Conservation (phyloP, 2,888 invertebrate species). For the Hemicrepidius hirtus region DNA sequence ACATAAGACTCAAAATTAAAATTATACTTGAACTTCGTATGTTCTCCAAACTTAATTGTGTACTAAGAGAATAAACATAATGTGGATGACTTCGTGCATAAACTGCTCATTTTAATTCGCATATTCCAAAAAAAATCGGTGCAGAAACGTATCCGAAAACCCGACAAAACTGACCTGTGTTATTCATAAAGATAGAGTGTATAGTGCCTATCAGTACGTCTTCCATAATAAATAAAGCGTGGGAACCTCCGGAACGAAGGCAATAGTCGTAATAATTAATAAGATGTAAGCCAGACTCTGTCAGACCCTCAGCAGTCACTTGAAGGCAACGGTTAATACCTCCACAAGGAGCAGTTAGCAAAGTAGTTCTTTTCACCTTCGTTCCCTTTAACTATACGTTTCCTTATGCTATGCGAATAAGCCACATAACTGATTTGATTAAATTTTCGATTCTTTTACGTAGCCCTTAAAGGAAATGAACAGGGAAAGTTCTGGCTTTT, state of each 20-base stretch:
- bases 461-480: no score
- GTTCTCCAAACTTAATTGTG: conserved; percentile 4
- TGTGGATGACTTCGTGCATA: no score
- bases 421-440: conserved; percentile 21
- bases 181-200: conserved; percentile 28
- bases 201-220: conserved; percentile 40
- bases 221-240: conserved; percentile 40
- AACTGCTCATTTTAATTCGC: no score
- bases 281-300: conserved; percentile 49
- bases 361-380: conserved; percentile 56
- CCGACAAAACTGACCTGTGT: neutral
- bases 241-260: conserved; percentile 40
- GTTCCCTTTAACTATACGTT: conserved; percentile 33
- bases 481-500: no score
- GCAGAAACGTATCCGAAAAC: neutral
- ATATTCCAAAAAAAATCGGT: no score
- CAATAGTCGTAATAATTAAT: conserved; percentile 53
- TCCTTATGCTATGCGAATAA: conserved; percentile 1
- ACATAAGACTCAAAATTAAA: conserved; percentile 43
- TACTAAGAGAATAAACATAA: no score
- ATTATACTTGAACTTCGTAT: conserved; percentile 21
- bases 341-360: conserved; percentile 56
- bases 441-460: neutral
- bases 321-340: conserved; percentile 50
- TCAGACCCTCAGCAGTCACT: conserved; percentile 46